Evolutionary conservation across 64 coral and sea anemone species (phyloP).

Genomic region (Montipora foliosa): DNA sequence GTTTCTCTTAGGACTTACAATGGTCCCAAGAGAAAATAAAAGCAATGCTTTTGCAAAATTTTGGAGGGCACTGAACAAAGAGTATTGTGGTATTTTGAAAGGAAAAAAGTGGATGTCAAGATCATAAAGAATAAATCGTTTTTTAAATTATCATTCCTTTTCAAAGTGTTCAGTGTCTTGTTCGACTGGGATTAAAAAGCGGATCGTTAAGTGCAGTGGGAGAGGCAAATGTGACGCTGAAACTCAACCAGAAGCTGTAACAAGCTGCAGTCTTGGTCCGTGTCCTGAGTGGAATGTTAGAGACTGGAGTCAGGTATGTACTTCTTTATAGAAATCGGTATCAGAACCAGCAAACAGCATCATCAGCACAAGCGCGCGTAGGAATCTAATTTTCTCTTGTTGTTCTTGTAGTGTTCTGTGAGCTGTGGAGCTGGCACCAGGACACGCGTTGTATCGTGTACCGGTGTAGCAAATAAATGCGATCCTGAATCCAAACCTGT

Average conservation of each 20-base stretch:
- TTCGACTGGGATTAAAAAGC: constrained; percentile 16
- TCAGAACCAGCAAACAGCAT: background rate
- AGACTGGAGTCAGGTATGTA: constrained; percentile 33
- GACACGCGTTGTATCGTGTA: constrained; percentile 35
- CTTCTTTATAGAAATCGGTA: background rate
- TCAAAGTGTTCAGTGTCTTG: constrained; percentile 54
- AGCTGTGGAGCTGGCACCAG: constrained; percentile 64
- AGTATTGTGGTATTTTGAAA: too few species aligned
- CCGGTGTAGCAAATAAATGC: constrained; percentile 23
- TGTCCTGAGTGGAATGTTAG: constrained; percentile 64
- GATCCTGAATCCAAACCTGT: constrained; percentile 21
- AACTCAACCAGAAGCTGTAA: constrained; percentile 18
- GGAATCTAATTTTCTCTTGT: background rate
- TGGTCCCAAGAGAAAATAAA: too few species aligned
- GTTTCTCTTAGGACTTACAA: too few species aligned
- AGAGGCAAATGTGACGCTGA: constrained; percentile 14
- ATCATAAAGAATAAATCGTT: background rate
- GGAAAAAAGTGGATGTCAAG: too few species aligned
- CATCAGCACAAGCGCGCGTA: background rate
- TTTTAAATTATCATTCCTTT: background rate
- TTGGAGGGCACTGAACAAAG: too few species aligned
- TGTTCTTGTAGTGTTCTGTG: constrained; percentile 53
- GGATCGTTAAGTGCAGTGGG: constrained; percentile 40
- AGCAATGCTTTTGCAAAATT: too few species aligned
- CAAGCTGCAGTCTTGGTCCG: constrained; percentile 22